Evolutionary conservation across 1,140 invertebrate genomes (phyloP).

Genomic region (Pectinophora gossypiella): DNA sequence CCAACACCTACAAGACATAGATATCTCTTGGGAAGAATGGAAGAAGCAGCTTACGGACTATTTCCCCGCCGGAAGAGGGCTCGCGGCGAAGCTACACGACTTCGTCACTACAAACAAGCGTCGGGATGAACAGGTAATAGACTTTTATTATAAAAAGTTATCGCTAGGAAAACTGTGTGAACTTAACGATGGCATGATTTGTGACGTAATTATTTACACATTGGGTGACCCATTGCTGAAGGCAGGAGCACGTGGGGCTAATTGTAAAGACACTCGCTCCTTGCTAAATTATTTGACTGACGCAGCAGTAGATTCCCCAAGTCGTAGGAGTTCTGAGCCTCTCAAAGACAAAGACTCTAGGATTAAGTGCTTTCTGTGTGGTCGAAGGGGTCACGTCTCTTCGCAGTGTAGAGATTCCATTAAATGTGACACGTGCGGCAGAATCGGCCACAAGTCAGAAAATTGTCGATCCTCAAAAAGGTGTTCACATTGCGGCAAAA

Average conservation of each 20-base stretch:
- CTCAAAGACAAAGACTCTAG: no score
- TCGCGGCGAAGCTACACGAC: constrained; percentile 1
- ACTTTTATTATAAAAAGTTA: constrained; percentile 8
- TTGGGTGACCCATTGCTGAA: not conserved
- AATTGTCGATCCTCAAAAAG: not conserved
- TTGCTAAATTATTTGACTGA: constrained; percentile 2
- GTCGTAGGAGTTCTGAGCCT: no score
- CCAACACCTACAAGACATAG: constrained; percentile 1
- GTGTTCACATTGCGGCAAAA: not conserved
- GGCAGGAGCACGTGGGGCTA: not conserved
- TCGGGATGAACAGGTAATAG: not conserved
- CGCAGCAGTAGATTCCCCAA: not conserved
- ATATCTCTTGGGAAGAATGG: constrained; percentile 4
- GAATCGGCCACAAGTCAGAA: not conserved
- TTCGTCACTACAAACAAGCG: not conserved
- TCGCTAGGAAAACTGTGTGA: not conserved
- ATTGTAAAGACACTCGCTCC: not conserved
- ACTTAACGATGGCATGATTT: not conserved
- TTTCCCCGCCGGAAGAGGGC: not conserved
- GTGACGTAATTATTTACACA: constrained; percentile 4
- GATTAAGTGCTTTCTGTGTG: not conserved
- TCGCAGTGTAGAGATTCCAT: not conserved
- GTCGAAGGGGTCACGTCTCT: not conserved
- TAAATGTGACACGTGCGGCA: not conserved
- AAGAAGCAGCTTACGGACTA: not conserved